Evolutionary conservation across 1,140 invertebrate species (phyloP).

Genomic region (Drosophila sp.): DNA sequence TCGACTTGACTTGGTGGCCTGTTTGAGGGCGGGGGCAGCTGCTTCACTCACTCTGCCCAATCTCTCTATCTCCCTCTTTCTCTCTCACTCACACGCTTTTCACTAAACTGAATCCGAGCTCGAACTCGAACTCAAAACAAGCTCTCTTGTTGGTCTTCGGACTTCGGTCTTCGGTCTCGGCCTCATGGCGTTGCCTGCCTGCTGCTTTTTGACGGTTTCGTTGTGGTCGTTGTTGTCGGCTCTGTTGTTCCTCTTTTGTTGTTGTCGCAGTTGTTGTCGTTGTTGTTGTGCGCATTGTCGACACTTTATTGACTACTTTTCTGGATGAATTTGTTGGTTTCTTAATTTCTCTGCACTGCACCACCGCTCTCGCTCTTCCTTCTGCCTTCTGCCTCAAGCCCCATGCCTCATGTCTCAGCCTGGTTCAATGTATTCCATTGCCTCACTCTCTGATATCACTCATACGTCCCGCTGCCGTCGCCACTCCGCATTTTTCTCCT

Average conservation of each 20-base stretch:
- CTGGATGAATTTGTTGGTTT: constrained; percentile 83
- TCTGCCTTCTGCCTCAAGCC: constrained; percentile 22
- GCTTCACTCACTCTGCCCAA: background rate
- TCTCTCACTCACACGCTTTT: background rate
- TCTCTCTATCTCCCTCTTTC: no score
- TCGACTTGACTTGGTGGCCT: constrained; percentile 9
- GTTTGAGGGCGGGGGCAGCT: background rate
- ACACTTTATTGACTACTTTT: constrained; percentile 83
- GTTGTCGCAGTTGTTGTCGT: constrained; percentile 52
- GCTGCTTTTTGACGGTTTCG: constrained; percentile 80
- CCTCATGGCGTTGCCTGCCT: constrained; percentile 58
- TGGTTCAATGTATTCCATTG: constrained; percentile 36
- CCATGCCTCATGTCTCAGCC: constrained; percentile 10
- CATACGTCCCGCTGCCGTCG: constrained; percentile 63
- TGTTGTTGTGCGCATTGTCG: constrained; percentile 73
- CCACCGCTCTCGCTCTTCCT: constrained; percentile 37
- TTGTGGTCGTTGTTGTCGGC: constrained; percentile 42
- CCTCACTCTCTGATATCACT: constrained; percentile 59
- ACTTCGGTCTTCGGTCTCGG: constrained; percentile 19
- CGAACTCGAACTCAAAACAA: background rate
- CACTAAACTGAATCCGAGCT: constrained; percentile 12
- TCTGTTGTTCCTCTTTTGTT: constrained; percentile 40
- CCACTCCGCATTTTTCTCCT: constrained; percentile 17
- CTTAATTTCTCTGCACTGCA: constrained; percentile 73
- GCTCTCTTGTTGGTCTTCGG: constrained; percentile 5